Conservation (phyloP, 1,140 invertebrate species). For the Ceratitis capitata region DNA sequence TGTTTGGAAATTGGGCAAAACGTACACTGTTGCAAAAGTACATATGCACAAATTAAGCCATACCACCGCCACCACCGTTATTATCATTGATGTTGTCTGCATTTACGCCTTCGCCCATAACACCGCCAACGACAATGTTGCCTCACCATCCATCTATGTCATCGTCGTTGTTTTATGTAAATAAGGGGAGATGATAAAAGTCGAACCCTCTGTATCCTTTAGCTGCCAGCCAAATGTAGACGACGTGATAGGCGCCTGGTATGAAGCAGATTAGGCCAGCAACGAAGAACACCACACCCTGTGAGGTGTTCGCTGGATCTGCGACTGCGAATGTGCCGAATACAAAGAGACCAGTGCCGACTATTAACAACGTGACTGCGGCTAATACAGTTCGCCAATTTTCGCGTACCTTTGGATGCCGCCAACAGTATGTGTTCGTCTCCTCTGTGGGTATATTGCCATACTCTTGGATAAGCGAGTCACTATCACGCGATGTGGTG, state of each 20-base stretch:
- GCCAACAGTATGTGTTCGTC: constrained; percentile 75
- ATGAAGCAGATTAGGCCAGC: constrained; percentile 83
- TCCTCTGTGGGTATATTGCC: constrained; percentile 71
- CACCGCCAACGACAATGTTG: not conserved
- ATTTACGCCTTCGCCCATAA: constrained; percentile 16
- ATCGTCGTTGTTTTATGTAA: constrained; percentile 70
- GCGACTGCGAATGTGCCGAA: constrained; percentile 79
- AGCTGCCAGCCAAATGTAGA: constrained; percentile 85
- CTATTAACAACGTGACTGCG: constrained; percentile 77
- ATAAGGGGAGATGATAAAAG: constrained; percentile 83
- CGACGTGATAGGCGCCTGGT: constrained; percentile 83
- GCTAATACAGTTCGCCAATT: constrained; percentile 87
- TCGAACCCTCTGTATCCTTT: constrained; percentile 82
- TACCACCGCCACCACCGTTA: constrained; percentile 34
- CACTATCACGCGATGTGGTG: constrained; percentile 79
- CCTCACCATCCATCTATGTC: not conserved
- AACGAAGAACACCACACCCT: constrained; percentile 83
- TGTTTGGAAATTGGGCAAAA: not conserved
- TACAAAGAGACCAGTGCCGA: constrained; percentile 78
- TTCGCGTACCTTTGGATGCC: constrained; percentile 83
- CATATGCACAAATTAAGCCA: not conserved
- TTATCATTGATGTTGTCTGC: constrained; percentile 50
- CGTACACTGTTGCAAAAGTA: not conserved
- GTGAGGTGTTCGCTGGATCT: constrained; percentile 75
- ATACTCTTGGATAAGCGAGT: constrained; percentile 82